Conservation (phyloP, 1,140 invertebrate species). For the Vanessa atalanta region DNA sequence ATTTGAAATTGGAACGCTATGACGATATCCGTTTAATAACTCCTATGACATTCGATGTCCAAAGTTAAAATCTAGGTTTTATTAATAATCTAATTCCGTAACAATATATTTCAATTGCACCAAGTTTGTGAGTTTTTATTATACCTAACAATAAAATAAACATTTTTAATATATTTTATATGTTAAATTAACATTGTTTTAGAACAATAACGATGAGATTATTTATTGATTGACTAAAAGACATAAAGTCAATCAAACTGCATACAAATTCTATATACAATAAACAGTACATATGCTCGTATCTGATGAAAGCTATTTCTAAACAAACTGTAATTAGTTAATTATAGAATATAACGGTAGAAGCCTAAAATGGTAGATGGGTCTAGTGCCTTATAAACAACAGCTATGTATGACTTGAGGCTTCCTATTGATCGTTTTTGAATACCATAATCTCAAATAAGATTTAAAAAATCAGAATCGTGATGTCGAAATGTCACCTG, state of each 20-base stretch:
- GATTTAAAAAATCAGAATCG: conserved; percentile 9
- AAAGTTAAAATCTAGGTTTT: not conserved
- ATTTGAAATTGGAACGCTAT: conserved; percentile 58
- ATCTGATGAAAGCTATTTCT: not conserved
- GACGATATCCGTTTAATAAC: conserved; percentile 51
- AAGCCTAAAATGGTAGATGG: conserved; percentile 4
- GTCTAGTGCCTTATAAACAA: conserved; percentile 23
- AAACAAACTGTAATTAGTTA: not conserved
- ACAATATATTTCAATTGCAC: too few species aligned
- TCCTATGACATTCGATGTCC: not conserved
- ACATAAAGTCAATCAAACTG: too few species aligned
- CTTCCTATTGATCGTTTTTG: conserved; percentile 9
- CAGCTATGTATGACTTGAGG: not conserved
- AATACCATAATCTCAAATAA: not conserved
- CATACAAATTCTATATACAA: too few species aligned
- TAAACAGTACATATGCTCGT: not conserved
- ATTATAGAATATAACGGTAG: conserved; percentile 25
- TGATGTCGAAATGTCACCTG: conserved; percentile 8
- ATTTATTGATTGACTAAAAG: too few species aligned
- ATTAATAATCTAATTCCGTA: not conserved
- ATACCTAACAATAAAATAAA: too few species aligned
- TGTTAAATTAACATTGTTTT: too few species aligned
- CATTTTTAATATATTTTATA: too few species aligned
- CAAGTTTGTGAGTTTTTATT: too few species aligned
- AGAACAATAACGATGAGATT: too few species aligned